A percentile compares a stretch with the other conserved stretches of the same genome.
Conservation (phyloP, 2,888 invertebrate species). For the Eristalis pertinax region DNA sequence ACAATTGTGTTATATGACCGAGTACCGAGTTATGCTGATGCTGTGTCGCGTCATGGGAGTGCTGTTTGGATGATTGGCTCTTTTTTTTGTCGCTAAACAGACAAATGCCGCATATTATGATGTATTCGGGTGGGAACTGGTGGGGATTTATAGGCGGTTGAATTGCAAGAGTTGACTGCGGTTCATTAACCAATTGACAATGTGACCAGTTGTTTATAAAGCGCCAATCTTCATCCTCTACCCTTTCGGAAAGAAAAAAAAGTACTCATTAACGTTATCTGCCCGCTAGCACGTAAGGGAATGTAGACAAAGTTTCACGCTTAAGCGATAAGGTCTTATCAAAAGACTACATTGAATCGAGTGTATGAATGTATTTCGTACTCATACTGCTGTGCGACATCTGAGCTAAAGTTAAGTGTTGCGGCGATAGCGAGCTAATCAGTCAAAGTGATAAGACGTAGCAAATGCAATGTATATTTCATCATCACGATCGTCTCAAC, state of each 20-base stretch:
- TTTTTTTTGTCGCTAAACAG: not conserved
- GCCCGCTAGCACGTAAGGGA: conserved; percentile 20
- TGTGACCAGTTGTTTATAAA: too few species aligned
- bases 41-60: not conserved
- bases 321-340: conserved; percentile 41
- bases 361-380: not conserved
- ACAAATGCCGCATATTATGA: not conserved
- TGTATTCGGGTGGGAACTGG: not conserved
- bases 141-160: not conserved
- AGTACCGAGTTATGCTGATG: not conserved
- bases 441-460: conserved; percentile 14
- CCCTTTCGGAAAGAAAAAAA: not conserved
- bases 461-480: conserved; percentile 35
- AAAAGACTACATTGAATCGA: conserved; percentile 11
- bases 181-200: too few species aligned
- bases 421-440: conserved; percentile 13
- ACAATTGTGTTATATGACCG: not conserved
- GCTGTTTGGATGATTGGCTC: not conserved
- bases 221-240: too few species aligned
- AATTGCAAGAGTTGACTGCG: too few species aligned
- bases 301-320: conserved; percentile 46
- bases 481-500: not conserved
- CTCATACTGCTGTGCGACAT: conserved; percentile 7
- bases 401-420: conserved; percentile 16
- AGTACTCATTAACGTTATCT: conserved; percentile 7